Evolutionary conservation across 2,113 vertebrate species (phyloP).

Genomic region (Lagopus muta): DNA sequence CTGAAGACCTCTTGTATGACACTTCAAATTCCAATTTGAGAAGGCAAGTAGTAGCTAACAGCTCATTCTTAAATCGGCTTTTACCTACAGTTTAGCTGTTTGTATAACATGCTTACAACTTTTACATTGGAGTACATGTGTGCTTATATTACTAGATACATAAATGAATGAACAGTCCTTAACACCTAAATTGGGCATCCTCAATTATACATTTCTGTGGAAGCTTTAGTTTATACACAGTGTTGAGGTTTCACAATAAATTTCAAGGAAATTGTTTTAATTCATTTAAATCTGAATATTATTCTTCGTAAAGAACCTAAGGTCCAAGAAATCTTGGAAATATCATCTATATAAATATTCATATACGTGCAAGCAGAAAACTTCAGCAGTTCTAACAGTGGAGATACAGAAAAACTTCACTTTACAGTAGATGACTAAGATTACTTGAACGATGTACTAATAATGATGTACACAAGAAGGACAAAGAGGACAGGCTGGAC

Average conservation of each 20-base stretch:
- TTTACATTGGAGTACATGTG: neutral
- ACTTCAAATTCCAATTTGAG: neutral
- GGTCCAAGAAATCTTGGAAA: conserved; percentile 22
- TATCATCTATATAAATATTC: conserved; percentile 38
- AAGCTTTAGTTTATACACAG: neutral
- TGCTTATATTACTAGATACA: neutral
- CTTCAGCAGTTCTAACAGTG: conserved; percentile 41
- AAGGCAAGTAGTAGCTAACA: neutral
- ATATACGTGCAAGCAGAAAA: conserved; percentile 35
- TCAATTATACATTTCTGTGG: neutral
- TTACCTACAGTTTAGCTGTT: neutral
- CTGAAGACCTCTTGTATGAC: neutral
- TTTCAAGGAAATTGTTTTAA: neutral
- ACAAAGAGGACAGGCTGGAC: conserved; percentile 44
- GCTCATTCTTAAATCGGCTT: neutral
- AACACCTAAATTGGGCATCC: neutral
- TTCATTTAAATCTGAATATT: neutral
- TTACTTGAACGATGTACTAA: conserved; percentile 68
- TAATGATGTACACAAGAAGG: conserved; percentile 39
- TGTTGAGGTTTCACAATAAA: neutral
- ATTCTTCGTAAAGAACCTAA: neutral
- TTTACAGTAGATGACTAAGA: conserved; percentile 12
- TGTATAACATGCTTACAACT: neutral
- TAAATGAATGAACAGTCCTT: neutral
- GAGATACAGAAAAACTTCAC: conserved; percentile 15